Base-by-base conservation (phyloP, 2,797 vertebrate genomes). In the Eulemur coronatus region DNA sequence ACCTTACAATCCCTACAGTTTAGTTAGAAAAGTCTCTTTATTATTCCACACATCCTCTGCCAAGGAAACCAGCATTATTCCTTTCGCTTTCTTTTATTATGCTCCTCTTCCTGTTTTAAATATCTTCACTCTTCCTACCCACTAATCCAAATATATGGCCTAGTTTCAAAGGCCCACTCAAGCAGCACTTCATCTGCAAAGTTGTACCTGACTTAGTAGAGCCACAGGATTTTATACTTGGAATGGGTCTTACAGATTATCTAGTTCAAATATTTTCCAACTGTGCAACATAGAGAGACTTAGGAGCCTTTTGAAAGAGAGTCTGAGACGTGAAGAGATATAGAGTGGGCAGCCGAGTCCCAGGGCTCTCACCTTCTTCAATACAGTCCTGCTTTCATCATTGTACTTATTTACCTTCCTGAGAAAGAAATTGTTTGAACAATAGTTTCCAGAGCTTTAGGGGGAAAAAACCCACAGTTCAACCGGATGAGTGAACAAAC, bases 31-130 rank as follows among this genome's bases (percentile, higher is more conserved):
- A 67, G 73, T 76, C 76, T 92, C 93, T 94, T 95, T 97, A 96
- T 95, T 94, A 96, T 95, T 85, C 94, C 91, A 95, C 86, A 93
- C 84, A 90, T 78, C 94, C 75, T 91, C 86, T 97, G 96, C 97
- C 97, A 97, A 97, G 93, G 86, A 96, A 95, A 81, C 84, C 84
- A 91, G 84, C 48, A 76, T 91, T 97, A 91, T 91, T 96, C 82
- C 95, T 75, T 61, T 93, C 80, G 65, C 85, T 72, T 93, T 85
- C 94, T 96, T 97, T 96, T 95, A 89, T 84, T 67, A 84, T 87
- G 50, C 67, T 65, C 81, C 61, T 94, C 94, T 97, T 97, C 91
- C 97, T 97, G 96, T 93, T 93, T 95, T 80, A 93, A 97, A 96
- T 96, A 84, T 95, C 93, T 96, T 59, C 84, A n/a, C 41, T 94